Evolutionary conservation across 2,888 invertebrate genomes (phyloP).

Genomic region (Cephus pulcher): DNA sequence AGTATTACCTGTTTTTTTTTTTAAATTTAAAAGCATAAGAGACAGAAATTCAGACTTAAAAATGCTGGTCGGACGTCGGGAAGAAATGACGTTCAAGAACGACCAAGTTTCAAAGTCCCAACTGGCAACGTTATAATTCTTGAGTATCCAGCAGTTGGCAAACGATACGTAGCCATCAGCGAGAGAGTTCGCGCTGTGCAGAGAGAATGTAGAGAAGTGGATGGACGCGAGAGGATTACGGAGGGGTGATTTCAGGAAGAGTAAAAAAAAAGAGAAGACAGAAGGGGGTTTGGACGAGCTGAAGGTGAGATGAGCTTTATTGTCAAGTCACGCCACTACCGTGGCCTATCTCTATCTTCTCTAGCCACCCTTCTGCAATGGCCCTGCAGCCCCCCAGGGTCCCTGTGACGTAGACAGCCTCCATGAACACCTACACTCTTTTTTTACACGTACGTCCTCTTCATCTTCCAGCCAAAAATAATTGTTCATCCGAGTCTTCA

Average conservation of each 20-base stretch:
- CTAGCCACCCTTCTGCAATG: conserved; percentile 48
- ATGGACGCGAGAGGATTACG: conserved; percentile 8
- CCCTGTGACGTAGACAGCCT: conserved; percentile 33
- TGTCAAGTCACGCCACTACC: conserved; percentile 63
- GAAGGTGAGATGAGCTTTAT: conserved; percentile 61
- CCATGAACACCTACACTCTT: not conserved
- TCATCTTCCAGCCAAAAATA: not conserved
- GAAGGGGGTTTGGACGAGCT: conserved; percentile 7
- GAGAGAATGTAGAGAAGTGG: not conserved
- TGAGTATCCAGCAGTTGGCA: not conserved
- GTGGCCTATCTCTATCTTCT: conserved; percentile 64
- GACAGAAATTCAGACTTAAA: not conserved
- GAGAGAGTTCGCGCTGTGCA: not conserved
- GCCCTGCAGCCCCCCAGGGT: conserved; percentile 29
- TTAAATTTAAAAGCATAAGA: not conserved
- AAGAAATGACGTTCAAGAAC: not conserved
- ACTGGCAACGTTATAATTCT: not conserved
- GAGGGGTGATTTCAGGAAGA: conserved; percentile 29
- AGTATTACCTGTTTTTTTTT: not conserved
- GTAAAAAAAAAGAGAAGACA: conserved; percentile 26
- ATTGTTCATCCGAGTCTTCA: not conserved
- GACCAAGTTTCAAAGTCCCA: not conserved
- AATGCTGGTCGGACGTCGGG: not conserved
- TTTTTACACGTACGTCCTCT: not conserved
- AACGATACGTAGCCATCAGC: conserved; percentile 1